Percentiles rank a stretch among this genome's conserved stretches.
Conservation (phyloP, 1,140 invertebrate genomes). For the Rhagoletis zephyria region DNA sequence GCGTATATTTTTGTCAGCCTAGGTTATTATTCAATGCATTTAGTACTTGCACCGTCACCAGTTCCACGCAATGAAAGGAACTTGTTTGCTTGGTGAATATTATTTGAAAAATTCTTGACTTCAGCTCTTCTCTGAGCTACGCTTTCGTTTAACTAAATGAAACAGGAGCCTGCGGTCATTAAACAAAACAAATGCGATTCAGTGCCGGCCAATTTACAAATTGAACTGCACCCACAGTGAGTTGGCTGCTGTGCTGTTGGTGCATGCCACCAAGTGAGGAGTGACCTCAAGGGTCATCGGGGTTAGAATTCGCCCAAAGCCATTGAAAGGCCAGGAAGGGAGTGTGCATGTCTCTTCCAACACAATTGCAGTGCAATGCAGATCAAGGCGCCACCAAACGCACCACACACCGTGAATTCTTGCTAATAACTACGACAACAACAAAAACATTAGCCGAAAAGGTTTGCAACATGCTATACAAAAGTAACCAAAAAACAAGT, state of each 20-base stretch:
- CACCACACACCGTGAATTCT: constrained; percentile 27
- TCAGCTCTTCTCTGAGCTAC: neutral
- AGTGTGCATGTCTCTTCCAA: constrained; percentile 11
- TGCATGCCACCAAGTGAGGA: constrained; percentile 46
- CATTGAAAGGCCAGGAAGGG: constrained; percentile 6
- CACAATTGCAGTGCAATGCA: constrained; percentile 7
- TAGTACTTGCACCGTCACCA: too few species aligned
- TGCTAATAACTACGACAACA: neutral
- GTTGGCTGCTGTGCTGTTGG: neutral
- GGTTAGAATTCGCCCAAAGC: constrained; percentile 41
- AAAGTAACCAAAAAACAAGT: too few species aligned
- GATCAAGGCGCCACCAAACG: constrained; percentile 1
- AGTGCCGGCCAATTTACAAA: constrained; percentile 63
- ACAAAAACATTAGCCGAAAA: neutral
- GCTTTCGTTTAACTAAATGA: neutral
- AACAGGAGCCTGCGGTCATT: neutral
- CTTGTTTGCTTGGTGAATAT: neutral
- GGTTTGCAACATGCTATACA: neutral
- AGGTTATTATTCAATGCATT: too few species aligned
- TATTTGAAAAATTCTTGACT: neutral
- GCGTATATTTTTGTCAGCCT: too few species aligned
- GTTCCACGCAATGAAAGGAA: neutral
- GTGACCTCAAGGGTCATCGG: constrained; percentile 30
- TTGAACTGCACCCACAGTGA: constrained; percentile 70
- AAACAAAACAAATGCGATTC: neutral